phyloP scores from a whole-genome alignment of 2,888 invertebrate species.

The Monopis laevigella region DNA sequence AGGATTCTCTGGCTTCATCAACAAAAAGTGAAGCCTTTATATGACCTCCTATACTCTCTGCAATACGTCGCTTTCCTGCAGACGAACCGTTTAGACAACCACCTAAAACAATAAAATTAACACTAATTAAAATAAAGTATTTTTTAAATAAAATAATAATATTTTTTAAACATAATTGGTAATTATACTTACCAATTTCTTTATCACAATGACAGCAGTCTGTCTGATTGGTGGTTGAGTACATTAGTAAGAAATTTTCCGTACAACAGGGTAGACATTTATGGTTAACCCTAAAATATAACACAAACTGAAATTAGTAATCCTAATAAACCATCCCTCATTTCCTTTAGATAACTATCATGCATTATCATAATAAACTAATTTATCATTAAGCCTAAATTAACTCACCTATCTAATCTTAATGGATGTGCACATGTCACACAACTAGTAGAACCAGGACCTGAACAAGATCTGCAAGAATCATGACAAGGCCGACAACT shows the following conservation, averaged over 20 bases:
- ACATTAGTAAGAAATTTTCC: constrained; percentile 36
- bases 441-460: constrained; percentile 76
- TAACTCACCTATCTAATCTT: constrained; percentile 69
- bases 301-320: no score
- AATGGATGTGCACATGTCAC: constrained; percentile 75
- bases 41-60: constrained; percentile 47
- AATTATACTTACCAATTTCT: constrained; percentile 63
- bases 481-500: constrained; percentile 76
- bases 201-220: constrained; percentile 78
- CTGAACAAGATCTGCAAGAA: constrained; percentile 75
- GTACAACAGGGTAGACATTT: constrained; percentile 81
- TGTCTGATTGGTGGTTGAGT: constrained; percentile 32
- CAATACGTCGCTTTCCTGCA: constrained; percentile 78
- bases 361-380: no score
- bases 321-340: no score
- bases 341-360: no score
- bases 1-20: constrained; percentile 34
- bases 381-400: not conserved
- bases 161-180: not conserved
- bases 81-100: constrained; percentile 79
- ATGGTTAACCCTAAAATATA: constrained; percentile 67
- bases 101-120: constrained; percentile 44
- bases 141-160: not conserved
- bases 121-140: no score
- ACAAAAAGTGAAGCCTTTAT: constrained; percentile 47